Percentiles rank a stretch among this genome's conserved stretches.
These are phyloP conservation scores for Cotesia vestalis DNA, from an alignment of 1,140 invertebrate species.

Conservation along the genomic window DNA sequence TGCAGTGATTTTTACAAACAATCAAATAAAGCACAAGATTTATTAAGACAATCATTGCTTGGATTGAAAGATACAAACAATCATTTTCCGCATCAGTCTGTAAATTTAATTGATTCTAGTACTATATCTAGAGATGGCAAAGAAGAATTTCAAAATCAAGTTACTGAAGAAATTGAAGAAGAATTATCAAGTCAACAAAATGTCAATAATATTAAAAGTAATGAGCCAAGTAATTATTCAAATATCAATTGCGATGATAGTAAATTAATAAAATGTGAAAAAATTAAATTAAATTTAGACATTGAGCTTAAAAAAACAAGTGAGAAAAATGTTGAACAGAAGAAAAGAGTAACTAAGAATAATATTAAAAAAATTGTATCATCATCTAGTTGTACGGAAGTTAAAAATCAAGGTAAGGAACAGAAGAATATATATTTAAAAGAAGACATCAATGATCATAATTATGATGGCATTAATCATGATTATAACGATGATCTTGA, in stretches of 20 bases:
- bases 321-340: conserved; percentile 40
- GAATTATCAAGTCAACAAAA: conserved; percentile 34
- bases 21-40: conserved; percentile 60
- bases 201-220: too few relatives aligned
- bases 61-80: conserved; percentile 44
- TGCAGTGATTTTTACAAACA: conserved; percentile 63
- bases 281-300: too few relatives aligned
- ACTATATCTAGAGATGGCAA: conserved; percentile 41
- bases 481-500: too few relatives aligned
- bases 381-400: conserved; percentile 6
- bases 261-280: too few relatives aligned
- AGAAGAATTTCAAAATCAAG: conserved; percentile 42
- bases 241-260: too few relatives aligned
- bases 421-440: too few relatives aligned
- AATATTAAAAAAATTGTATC: conserved; percentile 44
- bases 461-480: too few relatives aligned
- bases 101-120: conserved; percentile 24
- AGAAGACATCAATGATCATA: too few relatives aligned
- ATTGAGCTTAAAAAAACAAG: too few relatives aligned
- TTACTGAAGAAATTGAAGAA: conserved; percentile 45
- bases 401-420: too few relatives aligned
- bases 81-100: conserved; percentile 24
- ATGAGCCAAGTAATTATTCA: too few relatives aligned
- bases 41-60: conserved; percentile 51
- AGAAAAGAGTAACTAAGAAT: conserved; percentile 45